Evolutionary conservation across 2,113 vertebrate species (phyloP), one percentile per base, ranked within the genome.

Genomic region (Neolamprologus devosi): DNA sequence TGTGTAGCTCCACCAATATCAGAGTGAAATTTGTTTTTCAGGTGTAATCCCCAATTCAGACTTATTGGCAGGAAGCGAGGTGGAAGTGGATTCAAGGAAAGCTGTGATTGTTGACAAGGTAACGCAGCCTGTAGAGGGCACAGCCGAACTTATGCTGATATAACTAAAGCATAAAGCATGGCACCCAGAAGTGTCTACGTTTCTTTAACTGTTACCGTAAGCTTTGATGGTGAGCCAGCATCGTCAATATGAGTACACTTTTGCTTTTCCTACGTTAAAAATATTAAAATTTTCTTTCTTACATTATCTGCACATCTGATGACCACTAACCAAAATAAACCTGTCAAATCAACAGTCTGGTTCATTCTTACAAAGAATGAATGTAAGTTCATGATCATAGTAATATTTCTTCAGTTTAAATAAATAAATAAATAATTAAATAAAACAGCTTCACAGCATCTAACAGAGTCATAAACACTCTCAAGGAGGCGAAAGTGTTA

Each of bases 51-150:
- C 97, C 37, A 97, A 92, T 86, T 95, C 97, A 1, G 87, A 93
- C 2, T 98, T 98, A 83, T 88, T 98, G 85, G 91, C 95, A 78
- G 97, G 89, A 82, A 97, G 96, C 42, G 42, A 89, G 42, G 84
- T 98, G 1, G 75, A 95, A 73, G 88, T 96, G 40, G 96, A 97
- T 9, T 92, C 92, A 51, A 92, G 30, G 1, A 96, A 96, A 23
- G 93, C 96, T 49, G 92, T 98, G 87, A 90, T 97, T 85, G 97
- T 97, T 63, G 96, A 98, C 65, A 95, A 97, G 97, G 98, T 98
- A 90, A 88, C 88, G 3, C 6, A 49, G 5, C 16, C 37, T 14
- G 13, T 10, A 30, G 12, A 80, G 14, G 21, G 13, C 8, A 13
- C 7, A 45, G 3, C 14, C 23, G 9, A 49, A 37, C 28, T 75